A percentile compares a stretch with the other conserved stretches of the same genome.
Evolutionary conservation across 2,113 vertebrate species (phyloP).

Genomic region (Gobio gobio): DNA sequence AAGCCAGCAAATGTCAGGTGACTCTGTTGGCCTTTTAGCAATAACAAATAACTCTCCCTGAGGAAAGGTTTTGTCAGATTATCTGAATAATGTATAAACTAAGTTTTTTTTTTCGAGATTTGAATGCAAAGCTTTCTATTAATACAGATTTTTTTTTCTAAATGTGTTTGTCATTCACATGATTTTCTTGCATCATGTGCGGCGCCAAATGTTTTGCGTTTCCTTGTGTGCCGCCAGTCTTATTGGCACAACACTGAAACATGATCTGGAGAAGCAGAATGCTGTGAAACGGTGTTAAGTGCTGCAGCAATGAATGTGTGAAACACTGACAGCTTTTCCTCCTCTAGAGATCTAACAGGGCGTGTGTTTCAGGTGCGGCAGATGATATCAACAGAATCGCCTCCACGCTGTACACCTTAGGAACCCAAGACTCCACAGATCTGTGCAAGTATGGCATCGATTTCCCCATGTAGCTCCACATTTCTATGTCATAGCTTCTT

Average conservation of each 20-base stretch:
- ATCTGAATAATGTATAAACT: background rate
- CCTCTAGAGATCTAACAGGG: conserved; percentile 19
- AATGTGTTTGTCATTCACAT: background rate
- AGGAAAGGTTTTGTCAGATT: background rate
- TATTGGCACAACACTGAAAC: conserved; percentile 31
- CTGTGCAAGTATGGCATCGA: conserved; percentile 90
- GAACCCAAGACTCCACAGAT: conserved; percentile 96
- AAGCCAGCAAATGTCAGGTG: background rate
- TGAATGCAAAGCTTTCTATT: background rate
- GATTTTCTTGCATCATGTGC: background rate
- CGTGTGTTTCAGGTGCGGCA: conserved; percentile 81
- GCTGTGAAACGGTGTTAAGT: background rate
- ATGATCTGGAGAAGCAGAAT: conserved; percentile 10
- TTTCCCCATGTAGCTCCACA: background rate
- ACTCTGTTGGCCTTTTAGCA: background rate
- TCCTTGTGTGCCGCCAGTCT: background rate
- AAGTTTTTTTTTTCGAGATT: background rate
- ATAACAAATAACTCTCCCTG: background rate
- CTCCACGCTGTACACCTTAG: conserved; percentile 92
- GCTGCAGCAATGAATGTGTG: background rate
- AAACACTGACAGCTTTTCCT: background rate
- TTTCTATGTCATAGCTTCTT: background rate
- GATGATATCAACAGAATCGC: conserved; percentile 99
- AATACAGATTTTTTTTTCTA: background rate
- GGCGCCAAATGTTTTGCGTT: conserved; percentile 10